phyloP scores from a whole-genome alignment of 2,113 vertebrate species.

The Oncorhynchus clarkii region DNA sequence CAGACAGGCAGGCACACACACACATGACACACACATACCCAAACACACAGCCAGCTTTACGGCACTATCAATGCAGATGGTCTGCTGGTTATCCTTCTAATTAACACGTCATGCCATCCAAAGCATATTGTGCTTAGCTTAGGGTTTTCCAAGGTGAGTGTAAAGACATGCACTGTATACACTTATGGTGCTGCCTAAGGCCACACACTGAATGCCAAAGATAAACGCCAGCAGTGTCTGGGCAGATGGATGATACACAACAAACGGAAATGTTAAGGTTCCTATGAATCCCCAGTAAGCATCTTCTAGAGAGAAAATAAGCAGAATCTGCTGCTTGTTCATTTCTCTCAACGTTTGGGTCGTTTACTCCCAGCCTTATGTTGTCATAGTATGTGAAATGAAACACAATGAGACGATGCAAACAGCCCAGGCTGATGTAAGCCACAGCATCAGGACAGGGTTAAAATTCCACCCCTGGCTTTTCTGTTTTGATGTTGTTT shows the following conservation, averaged over 20 bases:
- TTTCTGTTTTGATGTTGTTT: slow-evolving; percentile 20
- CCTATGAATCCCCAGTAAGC: not conserved
- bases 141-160: slow-evolving; percentile 14
- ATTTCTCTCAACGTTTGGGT: too few relatives aligned
- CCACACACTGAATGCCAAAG: not conserved
- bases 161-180: not conserved
- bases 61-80: slow-evolving; percentile 27
- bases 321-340: not conserved
- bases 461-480: slow-evolving; percentile 9
- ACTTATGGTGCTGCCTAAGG: not conserved
- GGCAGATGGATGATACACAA: not conserved
- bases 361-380: too few relatives aligned
- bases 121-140: slow-evolving; percentile 20
- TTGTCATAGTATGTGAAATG: too few relatives aligned
- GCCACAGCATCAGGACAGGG: slow-evolving; percentile 7
- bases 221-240: not conserved
- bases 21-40: not conserved
- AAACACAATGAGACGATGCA: too few relatives aligned
- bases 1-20: not conserved
- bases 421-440: slow-evolving; percentile 8
- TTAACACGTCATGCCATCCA: slow-evolving; percentile 15
- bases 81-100: slow-evolving; percentile 15
- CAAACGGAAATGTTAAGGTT: not conserved
- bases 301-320: not conserved
- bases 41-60: slow-evolving; percentile 22